These are phyloP conservation scores for Bufo bufo DNA, from an alignment of 2,113 vertebrate species.

Conservation along the genomic window DNA sequence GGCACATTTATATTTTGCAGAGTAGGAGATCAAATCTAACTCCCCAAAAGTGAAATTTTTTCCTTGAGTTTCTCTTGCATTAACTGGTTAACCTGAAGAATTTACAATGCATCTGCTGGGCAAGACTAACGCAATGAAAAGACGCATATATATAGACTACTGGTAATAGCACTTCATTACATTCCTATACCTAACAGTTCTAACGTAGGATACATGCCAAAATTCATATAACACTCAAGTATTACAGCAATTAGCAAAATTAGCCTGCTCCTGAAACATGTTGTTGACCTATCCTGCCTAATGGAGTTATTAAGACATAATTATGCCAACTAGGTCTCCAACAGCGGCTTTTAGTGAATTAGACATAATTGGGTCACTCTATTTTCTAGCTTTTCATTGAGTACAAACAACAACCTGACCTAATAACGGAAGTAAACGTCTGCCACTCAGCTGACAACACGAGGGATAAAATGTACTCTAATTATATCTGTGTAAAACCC, in stretches of 20 bases:
- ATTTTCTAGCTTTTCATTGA: conserved; percentile 17
- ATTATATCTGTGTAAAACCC: too few species aligned
- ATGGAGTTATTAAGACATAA: conserved; percentile 33
- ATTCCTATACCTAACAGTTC: background rate
- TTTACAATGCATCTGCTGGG: background rate
- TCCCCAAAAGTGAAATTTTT: too few species aligned
- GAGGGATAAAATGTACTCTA: too few species aligned
- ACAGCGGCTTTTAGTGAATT: conserved; percentile 28
- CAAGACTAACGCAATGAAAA: background rate
- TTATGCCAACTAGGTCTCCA: conserved; percentile 21
- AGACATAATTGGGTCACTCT: conserved; percentile 43
- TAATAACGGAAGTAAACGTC: background rate
- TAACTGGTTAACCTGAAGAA: background rate
- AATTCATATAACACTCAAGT: background rate
- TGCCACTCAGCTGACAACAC: background rate
- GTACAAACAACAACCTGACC: conserved; percentile 24
- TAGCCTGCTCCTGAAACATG: conserved; percentile 15
- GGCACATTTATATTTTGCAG: too few species aligned
- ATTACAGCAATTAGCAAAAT: conserved; percentile 36
- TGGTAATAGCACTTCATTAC: background rate
- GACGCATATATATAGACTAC: background rate
- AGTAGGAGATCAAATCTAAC: too few species aligned
- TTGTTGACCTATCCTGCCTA: conserved; percentile 24
- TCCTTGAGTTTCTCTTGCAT: background rate
- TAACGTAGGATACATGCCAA: background rate